Percentiles rank a stretch among this genome's conserved stretches.
These are phyloP conservation scores for Drosophila serrata DNA, from an alignment of 1,140 invertebrate genomes.

Conservation along the genomic window DNA sequence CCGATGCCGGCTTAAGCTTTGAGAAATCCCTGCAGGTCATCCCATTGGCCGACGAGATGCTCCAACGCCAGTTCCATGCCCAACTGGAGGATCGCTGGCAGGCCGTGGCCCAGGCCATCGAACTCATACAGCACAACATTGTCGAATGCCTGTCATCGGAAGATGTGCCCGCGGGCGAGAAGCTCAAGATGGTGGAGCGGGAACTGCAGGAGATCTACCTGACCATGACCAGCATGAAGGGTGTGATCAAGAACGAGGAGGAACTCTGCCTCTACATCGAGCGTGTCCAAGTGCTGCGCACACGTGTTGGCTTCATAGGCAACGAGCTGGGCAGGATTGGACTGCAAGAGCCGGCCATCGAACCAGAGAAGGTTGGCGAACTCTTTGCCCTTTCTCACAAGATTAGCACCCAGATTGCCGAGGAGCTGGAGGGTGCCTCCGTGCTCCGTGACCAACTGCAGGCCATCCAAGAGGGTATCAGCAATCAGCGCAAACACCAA, in stretches of 20 bases:
- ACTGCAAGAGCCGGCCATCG: conserved; percentile 88
- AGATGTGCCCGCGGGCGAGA: conserved; percentile 90
- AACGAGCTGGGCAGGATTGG: conserved; percentile 91
- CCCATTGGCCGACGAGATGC: conserved; percentile 92
- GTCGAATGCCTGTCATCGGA: conserved; percentile 89
- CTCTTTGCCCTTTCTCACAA: conserved; percentile 89
- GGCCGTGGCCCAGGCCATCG: conserved; percentile 88
- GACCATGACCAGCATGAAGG: conserved; percentile 89
- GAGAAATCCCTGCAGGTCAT: conserved; percentile 92
- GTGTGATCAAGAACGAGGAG: conserved; percentile 92
- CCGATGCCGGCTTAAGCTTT: conserved; percentile 90
- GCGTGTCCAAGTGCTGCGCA: conserved; percentile 90
- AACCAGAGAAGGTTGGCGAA: conserved; percentile 91
- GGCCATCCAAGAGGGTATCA: conserved; percentile 89
- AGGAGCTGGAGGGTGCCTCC: conserved; percentile 91
- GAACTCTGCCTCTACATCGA: conserved; percentile 93
- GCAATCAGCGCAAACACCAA: conserved; percentile 89
- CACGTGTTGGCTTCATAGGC: conserved; percentile 90
- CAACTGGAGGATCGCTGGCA: conserved; percentile 92
- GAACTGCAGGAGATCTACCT: conserved; percentile 90
- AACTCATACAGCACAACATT: conserved; percentile 88
- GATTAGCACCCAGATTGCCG: conserved; percentile 89
- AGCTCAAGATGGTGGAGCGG: conserved; percentile 90
- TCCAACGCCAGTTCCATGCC: conserved; percentile 91
- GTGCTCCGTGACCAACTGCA: conserved; percentile 90